Conservation (phyloP, 2,113 vertebrate genomes). For the Esox niger region DNA sequence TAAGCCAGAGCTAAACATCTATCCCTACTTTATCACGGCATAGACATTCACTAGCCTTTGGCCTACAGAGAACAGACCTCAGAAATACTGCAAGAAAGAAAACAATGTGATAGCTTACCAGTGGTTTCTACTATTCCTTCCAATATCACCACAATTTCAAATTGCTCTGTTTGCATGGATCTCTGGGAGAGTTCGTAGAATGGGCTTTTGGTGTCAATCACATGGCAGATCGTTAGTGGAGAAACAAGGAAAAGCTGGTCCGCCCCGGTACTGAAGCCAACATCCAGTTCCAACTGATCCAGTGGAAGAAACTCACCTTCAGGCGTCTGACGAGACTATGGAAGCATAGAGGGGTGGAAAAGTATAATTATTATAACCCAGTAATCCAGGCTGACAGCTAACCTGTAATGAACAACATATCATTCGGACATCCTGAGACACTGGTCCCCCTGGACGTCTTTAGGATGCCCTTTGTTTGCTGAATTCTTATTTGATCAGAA, state of each 20-base stretch:
- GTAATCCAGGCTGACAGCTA: constrained; percentile 54
- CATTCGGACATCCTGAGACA: too few species aligned
- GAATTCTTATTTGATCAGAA: constrained; percentile 58
- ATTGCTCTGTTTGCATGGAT: constrained; percentile 97
- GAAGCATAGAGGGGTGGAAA: constrained; percentile 62
- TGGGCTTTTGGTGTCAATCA: constrained; percentile 98
- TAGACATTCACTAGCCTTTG: neutral
- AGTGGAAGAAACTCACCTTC: constrained; percentile 98
- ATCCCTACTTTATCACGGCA: neutral
- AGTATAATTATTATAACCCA: constrained; percentile 46
- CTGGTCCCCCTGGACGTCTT: too few species aligned
- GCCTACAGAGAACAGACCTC: neutral
- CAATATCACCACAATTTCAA: constrained; percentile 98
- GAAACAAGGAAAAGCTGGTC: constrained; percentile 99
- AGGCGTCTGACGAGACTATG: constrained; percentile 96
- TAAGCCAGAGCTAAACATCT: neutral
- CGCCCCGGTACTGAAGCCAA: constrained; percentile 97
- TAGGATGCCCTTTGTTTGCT: too few species aligned
- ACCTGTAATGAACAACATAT: too few species aligned
- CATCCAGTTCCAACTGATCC: constrained; percentile 98
- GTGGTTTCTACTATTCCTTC: constrained; percentile 99
- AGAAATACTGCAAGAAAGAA: neutral
- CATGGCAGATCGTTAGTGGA: constrained; percentile 97
- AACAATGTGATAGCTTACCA: constrained; percentile 77
- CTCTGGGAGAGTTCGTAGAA: constrained; percentile 98